Conservation (phyloP, 1,140 invertebrate species). For the Megathymus violae region DNA sequence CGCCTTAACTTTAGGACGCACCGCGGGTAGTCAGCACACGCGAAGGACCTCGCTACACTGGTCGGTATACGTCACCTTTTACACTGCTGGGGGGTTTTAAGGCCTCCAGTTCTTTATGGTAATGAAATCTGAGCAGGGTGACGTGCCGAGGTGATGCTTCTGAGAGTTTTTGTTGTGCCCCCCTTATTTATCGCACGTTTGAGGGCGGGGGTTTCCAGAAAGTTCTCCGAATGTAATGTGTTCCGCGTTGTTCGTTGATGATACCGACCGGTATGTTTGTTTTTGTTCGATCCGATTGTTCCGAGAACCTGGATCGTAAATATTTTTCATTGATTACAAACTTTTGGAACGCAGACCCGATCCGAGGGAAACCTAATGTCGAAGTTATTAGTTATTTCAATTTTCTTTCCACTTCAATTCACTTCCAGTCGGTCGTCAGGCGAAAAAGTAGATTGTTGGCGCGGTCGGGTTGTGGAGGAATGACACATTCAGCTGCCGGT, state of each 20-base stretch:
- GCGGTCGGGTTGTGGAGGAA: too few relatives aligned
- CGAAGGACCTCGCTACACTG: conserved; percentile 41
- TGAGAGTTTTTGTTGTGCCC: conserved; percentile 80
- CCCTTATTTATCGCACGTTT: conserved; percentile 81
- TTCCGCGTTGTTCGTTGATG: conserved; percentile 61
- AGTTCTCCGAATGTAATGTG: conserved; percentile 72
- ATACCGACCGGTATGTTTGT: conserved; percentile 43
- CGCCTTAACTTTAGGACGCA: conserved; percentile 6
- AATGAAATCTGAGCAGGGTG: conserved; percentile 83
- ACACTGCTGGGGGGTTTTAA: conserved; percentile 80
- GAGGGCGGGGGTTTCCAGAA: conserved; percentile 64
- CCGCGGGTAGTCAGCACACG: conserved; percentile 23
- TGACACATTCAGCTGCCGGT: too few relatives aligned
- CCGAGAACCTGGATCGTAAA: conserved; percentile 2
- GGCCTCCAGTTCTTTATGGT: conserved; percentile 83
- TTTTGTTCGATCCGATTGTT: conserved; percentile 26
- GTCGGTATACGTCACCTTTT: conserved; percentile 76
- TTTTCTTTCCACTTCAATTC: too few relatives aligned
- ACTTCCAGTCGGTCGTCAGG: too few relatives aligned
- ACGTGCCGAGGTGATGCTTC: conserved; percentile 79
- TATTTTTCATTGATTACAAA: conserved; percentile 14
- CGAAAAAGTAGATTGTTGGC: too few relatives aligned
- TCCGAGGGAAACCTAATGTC: background rate
- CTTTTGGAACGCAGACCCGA: background rate
- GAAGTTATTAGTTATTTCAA: too few relatives aligned